These are phyloP conservation scores for Simalia tracyae DNA, from an alignment of 2,797 vertebrate species.

Conservation along the genomic window DNA sequence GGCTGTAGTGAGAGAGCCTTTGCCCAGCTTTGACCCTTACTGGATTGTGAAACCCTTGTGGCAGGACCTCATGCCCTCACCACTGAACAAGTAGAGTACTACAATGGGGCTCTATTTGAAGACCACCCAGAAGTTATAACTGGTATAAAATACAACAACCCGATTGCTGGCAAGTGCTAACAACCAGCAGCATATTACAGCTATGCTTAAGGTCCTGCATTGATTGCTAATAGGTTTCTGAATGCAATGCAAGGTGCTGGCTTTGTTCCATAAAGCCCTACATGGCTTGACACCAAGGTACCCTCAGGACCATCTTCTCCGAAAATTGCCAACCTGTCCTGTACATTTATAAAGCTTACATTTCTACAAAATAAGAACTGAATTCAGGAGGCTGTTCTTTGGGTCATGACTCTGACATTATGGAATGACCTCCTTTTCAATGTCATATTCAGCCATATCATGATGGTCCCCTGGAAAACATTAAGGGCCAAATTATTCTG, in stretches of 20 bases:
- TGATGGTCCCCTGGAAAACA: neutral
- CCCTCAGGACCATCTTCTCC: neutral
- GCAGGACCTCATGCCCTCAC: neutral
- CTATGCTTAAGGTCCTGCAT: neutral
- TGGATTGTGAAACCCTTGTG: neutral
- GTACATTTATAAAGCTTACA: neutral
- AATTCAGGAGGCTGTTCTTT: neutral
- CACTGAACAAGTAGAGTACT: too few relatives aligned
- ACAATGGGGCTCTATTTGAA: neutral
- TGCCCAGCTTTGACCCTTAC: neutral
- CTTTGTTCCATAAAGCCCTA: neutral
- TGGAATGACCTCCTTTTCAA: neutral
- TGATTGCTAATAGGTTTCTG: neutral
- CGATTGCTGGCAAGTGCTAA: neutral
- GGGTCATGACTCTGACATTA: neutral
- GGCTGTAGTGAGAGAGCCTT: neutral
- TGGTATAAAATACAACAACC: neutral
- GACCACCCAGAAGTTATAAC: neutral
- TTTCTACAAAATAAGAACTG: neutral
- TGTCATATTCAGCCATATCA: neutral
- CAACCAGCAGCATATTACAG: neutral
- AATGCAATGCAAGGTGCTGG: neutral
- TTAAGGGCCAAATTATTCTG: neutral
- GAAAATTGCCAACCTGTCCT: neutral
- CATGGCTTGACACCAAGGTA: neutral